Conservation (phyloP, 2,888 invertebrate species). For the Microdon myrmicae region DNA sequence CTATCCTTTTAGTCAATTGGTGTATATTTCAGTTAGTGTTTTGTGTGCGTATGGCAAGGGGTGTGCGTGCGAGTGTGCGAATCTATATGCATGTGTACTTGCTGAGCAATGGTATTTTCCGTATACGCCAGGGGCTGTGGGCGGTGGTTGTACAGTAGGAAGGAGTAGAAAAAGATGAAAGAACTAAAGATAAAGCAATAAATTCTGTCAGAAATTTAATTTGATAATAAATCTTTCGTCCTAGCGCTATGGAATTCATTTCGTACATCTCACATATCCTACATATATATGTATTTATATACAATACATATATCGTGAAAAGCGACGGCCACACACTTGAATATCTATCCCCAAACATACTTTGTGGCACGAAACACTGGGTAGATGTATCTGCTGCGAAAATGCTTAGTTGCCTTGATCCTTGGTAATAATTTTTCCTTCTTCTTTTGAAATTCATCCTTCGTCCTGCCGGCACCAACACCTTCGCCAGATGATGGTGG, state of each 20-base stretch:
- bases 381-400: conserved; percentile 49
- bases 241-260: conserved; percentile 68
- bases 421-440: conserved; percentile 39
- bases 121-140: conserved; percentile 44
- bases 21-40: neutral
- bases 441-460: conserved; percentile 21
- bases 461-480: conserved; percentile 19
- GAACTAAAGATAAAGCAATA: conserved; percentile 69
- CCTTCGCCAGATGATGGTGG: conserved; percentile 16
- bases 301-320: conserved; percentile 41
- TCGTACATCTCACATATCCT: conserved; percentile 59
- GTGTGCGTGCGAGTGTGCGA: conserved; percentile 20
- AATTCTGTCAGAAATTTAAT: conserved; percentile 69
- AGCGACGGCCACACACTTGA: conserved; percentile 23
- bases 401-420: conserved; percentile 52
- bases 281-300: conserved; percentile 33
- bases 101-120: conserved; percentile 48
- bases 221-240: conserved; percentile 69
- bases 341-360: conserved; percentile 29
- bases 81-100: conserved; percentile 15
- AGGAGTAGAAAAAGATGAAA: conserved; percentile 60
- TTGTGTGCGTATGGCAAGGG: neutral
- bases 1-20: conserved; percentile 52
- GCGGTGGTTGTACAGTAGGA: conserved; percentile 35
- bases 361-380: conserved; percentile 46